Base-by-base conservation (phyloP, 2,113 vertebrate species). In the Mola mola region DNA sequence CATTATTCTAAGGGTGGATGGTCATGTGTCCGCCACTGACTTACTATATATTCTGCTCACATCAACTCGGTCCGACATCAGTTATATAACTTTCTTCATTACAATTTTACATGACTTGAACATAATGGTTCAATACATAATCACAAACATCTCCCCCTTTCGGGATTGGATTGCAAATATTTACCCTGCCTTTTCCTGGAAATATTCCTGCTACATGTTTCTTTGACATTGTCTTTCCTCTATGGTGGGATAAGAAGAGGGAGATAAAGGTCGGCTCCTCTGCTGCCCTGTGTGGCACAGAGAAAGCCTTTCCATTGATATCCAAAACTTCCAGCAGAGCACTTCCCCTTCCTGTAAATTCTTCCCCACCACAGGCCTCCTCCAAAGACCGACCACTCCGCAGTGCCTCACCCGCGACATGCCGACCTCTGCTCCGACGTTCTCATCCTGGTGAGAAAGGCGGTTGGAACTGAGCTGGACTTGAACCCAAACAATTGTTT, bases 301-400 rank as follows among this genome's bases (percentile, higher is more conserved):
- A 72, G 46, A 79, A 77, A 77, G 70, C 66, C 52, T 88, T 83
- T 83, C 83, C 78, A 80, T 63, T 85, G 81, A 85, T 82, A 83
- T 85, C 51, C 26, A 52, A 81, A 83, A 75, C 85, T 62, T 78
- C 63, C 77, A 75, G 62, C 77, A 65, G 78, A 75, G 78, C 72
- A 41, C 75, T 85, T 88, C 89, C 89, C 73, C 62, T 87, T 84
- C 77, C 79, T 49, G 38, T 82, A 81, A 84, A 60, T 47, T 70
- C 71, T 78, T 79, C 83, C 79, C 72, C 28, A 66, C 65, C 62
- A 57, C 68, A 70, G 66, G 61, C 74, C 75, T 77, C 78, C 83
- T 87, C 82, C 80, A 90, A 88, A 88, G 80, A 66, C 81, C 3
- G 21, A 60, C 50, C 77, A 34, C 59, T 78, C 53, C 41, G 21